Conservation (phyloP, 2,797 vertebrate genomes). For the Semaprochilodus insignis region DNA sequence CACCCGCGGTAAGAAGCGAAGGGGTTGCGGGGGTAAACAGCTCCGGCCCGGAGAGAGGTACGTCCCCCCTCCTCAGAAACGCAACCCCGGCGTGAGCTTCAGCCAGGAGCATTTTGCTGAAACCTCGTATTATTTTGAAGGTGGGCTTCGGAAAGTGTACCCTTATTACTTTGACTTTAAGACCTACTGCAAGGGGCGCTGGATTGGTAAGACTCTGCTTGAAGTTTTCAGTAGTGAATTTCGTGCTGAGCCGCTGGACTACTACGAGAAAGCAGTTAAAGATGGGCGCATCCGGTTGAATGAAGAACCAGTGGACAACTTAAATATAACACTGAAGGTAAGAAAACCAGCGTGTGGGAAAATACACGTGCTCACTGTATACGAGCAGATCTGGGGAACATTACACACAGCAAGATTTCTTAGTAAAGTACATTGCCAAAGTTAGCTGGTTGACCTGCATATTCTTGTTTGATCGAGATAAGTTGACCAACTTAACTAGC, state of each 20-base stretch:
- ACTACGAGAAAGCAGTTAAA: conserved; percentile 84
- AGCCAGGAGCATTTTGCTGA: conserved; percentile 87
- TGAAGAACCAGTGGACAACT: conserved; percentile 82
- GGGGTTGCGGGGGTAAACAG: conserved; percentile 68
- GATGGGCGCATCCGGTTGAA: conserved; percentile 92
- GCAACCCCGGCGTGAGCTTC: conserved; percentile 88
- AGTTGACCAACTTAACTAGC: no score
- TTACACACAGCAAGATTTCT: no score
- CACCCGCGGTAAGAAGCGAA: conserved; percentile 71
- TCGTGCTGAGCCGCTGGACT: conserved; percentile 85
- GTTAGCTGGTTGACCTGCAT: no score
- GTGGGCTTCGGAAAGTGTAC: conserved; percentile 90
- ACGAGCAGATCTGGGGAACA: neutral
- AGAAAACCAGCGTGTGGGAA: conserved; percentile 11
- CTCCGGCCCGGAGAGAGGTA: conserved; percentile 79
- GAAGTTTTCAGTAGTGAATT: conserved; percentile 93
- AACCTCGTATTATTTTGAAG: conserved; percentile 92
- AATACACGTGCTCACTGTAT: no score
- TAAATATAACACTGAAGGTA: conserved; percentile 90
- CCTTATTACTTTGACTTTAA: conserved; percentile 95
- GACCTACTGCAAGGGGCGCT: conserved; percentile 97
- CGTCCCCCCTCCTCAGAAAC: conserved; percentile 90
- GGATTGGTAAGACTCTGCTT: conserved; percentile 89
- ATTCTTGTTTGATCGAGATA: no score
- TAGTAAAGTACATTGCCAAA: no score